Evolutionary conservation across 1,140 invertebrate genomes (phyloP).

Genomic region (Thrips palmi): DNA sequence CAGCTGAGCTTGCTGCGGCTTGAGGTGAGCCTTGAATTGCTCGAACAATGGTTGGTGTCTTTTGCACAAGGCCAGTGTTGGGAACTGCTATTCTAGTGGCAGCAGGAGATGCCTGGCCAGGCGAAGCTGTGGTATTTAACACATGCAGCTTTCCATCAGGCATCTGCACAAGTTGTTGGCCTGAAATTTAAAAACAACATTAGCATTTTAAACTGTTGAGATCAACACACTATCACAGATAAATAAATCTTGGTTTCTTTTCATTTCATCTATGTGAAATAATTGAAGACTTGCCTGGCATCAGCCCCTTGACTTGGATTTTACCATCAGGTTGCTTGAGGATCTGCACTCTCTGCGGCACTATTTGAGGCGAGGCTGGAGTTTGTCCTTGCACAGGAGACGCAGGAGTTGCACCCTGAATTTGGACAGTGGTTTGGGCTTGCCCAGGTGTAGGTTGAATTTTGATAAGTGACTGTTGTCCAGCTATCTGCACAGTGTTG

Average conservation of each 20-base stretch:
- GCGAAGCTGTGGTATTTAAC: conserved; percentile 25
- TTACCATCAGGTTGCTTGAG: conserved; percentile 77
- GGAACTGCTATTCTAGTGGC: too few species aligned
- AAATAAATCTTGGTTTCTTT: too few species aligned
- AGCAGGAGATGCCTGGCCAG: too few species aligned
- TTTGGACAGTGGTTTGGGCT: neutral
- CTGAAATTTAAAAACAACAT: too few species aligned
- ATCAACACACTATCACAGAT: too few species aligned
- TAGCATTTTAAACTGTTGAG: too few species aligned
- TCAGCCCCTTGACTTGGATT: conserved; percentile 72
- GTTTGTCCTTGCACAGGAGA: neutral
- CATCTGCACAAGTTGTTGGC: conserved; percentile 85
- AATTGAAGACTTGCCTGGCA: conserved; percentile 35
- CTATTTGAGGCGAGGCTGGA: too few species aligned
- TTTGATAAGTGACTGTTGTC: conserved; percentile 27
- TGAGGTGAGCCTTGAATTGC: conserved; percentile 17
- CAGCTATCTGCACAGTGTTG: conserved; percentile 22
- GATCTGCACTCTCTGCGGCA: conserved; percentile 74
- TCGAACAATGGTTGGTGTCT: conserved; percentile 16
- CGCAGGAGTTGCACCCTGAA: conserved; percentile 7
- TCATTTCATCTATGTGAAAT: conserved; percentile 14
- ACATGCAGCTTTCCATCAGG: conserved; percentile 86
- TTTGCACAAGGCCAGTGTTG: too few species aligned
- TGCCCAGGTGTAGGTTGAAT: conserved; percentile 13
- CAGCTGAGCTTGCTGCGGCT: conserved; percentile 2